phyloP scores from a whole-genome alignment of 2,113 vertebrate genomes.

The Paralichthys olivaceus region DNA sequence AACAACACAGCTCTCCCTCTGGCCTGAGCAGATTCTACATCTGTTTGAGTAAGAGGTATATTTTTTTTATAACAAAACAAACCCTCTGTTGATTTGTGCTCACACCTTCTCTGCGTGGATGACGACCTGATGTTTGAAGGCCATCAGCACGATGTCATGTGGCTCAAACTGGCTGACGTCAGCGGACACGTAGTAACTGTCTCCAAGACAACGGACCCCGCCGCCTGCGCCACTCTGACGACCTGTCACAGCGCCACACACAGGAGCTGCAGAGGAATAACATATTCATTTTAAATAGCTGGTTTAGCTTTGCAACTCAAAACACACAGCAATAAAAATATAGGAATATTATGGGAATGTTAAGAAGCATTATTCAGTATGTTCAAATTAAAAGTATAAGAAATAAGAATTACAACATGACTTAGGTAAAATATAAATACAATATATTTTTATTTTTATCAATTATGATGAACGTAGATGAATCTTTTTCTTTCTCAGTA shows the following conservation, averaged over 20 bases:
- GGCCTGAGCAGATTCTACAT: no score
- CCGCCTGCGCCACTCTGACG: constrained; percentile 74
- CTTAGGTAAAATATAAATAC: no score
- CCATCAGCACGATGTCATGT: constrained; percentile 86
- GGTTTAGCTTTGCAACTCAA: not conserved
- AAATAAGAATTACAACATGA: no score
- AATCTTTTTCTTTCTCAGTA: no score
- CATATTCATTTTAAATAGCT: not conserved
- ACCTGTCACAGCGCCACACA: constrained; percentile 56
- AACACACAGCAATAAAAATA: not conserved
- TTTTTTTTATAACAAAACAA: no score
- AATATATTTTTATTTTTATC: no score
- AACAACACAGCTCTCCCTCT: no score
- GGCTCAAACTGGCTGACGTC: constrained; percentile 89
- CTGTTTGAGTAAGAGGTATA: no score
- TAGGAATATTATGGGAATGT: not conserved
- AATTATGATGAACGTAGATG: no score
- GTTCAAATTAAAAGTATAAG: no score
- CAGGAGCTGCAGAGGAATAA: constrained; percentile 40
- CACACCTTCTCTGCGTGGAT: constrained; percentile 88
- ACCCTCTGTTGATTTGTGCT: not conserved
- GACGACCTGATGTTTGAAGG: constrained; percentile 83
- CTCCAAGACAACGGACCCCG: constrained; percentile 71
- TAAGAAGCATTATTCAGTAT: no score
- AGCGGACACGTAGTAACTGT: constrained; percentile 84